Conservation (phyloP, 2,113 vertebrate species). For the Rhabdomys dilectus region DNA sequence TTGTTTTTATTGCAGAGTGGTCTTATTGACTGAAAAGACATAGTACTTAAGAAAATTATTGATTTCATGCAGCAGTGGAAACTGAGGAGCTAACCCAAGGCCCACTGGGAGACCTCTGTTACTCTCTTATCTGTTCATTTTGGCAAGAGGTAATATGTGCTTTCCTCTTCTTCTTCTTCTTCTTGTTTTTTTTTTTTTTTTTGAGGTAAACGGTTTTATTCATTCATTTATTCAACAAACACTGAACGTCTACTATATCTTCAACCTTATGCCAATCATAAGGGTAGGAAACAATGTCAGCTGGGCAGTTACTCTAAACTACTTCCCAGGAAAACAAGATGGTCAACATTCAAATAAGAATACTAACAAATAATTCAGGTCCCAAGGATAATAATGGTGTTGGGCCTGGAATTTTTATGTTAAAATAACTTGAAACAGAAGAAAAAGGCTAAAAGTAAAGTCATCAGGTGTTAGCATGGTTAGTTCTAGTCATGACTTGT, state of each 20-base stretch:
- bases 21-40: background rate
- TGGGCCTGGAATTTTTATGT: background rate
- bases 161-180: no score
- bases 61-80: background rate
- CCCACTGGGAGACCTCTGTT: background rate
- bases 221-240: background rate
- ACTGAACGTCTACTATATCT: background rate
- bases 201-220: background rate
- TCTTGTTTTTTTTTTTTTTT: background rate
- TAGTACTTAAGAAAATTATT: background rate
- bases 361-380: background rate
- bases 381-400: background rate
- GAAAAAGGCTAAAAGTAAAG: background rate
- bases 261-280: no score
- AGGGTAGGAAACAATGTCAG: background rate
- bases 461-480: background rate
- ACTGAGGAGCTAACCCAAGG: fast-evolving
- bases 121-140: background rate
- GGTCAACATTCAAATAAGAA: background rate
- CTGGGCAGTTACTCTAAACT: background rate
- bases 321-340: background rate
- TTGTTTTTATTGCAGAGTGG: fast-evolving
- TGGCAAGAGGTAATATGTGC: fast-evolving
- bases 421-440: background rate
- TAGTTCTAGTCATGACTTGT: background rate